Evolutionary conservation across 1,140 invertebrate genomes (phyloP), one percentile per base, ranked within the genome.

Genomic region (Thalassaphorura encarpata): DNA sequence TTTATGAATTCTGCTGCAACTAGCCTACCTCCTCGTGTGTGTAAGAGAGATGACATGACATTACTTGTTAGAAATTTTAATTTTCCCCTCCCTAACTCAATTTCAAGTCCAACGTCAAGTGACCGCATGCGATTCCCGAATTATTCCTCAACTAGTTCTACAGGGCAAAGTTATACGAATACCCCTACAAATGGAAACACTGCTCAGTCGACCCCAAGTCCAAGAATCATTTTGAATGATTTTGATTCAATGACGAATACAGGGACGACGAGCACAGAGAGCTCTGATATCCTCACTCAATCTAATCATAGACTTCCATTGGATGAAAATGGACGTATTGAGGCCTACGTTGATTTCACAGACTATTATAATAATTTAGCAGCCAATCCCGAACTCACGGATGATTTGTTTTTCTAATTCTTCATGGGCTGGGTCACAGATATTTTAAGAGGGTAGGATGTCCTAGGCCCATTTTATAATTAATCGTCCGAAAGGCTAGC

Each of bases 61-160:
- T 73, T 95, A 5, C 67, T 94, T 0, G 82, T 94, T 41, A 73
- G 88, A 39, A 92, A 91, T 69, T 92, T 93, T 66, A 89, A 88
- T 71, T 89, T 83, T 66, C 78, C 81, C 6, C 69, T 89, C 16
- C 79, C 83, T 1, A 78, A 82, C 59, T 79, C 80, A 16, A 64
- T 58, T 33, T 50, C 41, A 4, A 61, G 55, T 51, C 59, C 63
- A 1, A 43, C 28, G 15, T 49, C 16, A 29, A 49, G 47, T 50
- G 2, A 40, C 11, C 33, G 8, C 13, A 15, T 21, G 15, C 23
- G 28, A 29, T 29, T 45, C 28, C 33, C 57, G 11, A 23, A n/a
- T 0, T 19, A 27, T 39, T 47, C 53, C 19, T 51, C 54, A 6
- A 21, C 18, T 11, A 50, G 48, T 2, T 11, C 11, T 36, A 11